Evolutionary conservation across 1,140 invertebrate genomes (phyloP).

Genomic region (Drosophila sp.): DNA sequence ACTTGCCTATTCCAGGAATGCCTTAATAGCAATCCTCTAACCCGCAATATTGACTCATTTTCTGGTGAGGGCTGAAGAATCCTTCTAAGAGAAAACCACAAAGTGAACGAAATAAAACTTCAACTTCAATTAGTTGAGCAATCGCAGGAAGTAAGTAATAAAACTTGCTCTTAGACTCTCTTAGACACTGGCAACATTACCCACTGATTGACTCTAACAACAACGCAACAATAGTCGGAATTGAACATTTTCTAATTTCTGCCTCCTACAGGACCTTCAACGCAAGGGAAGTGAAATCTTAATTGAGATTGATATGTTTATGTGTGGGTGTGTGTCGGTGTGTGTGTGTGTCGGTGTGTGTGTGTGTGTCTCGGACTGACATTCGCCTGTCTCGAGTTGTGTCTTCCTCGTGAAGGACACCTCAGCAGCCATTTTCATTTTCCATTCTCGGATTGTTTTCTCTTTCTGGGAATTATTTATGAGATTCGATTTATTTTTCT

Average conservation of each 20-base stretch:
- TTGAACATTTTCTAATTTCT: constrained; percentile 42
- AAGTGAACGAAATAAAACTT: constrained; percentile 49
- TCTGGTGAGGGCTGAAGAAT: neutral
- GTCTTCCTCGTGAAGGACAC: neutral
- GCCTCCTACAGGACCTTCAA: constrained; percentile 47
- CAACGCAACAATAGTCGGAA: constrained; percentile 33
- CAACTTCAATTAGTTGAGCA: constrained; percentile 69
- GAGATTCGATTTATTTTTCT: constrained; percentile 41
- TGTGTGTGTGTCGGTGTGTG: constrained; percentile 25
- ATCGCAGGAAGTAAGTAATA: constrained; percentile 57
- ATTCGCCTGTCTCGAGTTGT: constrained; percentile 21
- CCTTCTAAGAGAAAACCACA: constrained; percentile 13
- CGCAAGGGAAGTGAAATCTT: constrained; percentile 59
- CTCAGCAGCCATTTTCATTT: neutral
- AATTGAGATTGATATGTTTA: constrained; percentile 80
- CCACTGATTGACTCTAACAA: constrained; percentile 42
- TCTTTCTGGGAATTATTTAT: constrained; percentile 52
- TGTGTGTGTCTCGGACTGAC: constrained; percentile 24
- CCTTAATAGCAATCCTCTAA: neutral
- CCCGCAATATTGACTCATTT: constrained; percentile 1
- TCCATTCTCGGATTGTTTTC: constrained; percentile 36
- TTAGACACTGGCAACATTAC: constrained; percentile 29
- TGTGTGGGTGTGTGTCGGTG: constrained; percentile 26
- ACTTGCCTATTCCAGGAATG: neutral
- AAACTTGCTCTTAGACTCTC: constrained; percentile 36